phyloP scores from a whole-genome alignment of 2,888 invertebrate genomes.

The Gortyna flavago region DNA sequence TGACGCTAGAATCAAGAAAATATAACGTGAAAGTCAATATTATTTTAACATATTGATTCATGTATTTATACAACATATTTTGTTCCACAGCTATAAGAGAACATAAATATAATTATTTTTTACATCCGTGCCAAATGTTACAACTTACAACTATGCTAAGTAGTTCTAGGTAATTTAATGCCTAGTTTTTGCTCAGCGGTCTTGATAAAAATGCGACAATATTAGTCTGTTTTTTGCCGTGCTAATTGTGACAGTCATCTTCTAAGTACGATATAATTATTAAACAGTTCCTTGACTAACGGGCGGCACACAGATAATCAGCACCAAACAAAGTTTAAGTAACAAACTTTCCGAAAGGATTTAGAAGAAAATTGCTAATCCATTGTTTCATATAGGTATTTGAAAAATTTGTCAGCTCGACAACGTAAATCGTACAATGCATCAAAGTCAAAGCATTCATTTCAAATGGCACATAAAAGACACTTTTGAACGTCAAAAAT shows the following conservation, averaged over 20 bases:
- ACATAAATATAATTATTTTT: neutral
- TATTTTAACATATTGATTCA: neutral
- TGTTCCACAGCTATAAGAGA: neutral
- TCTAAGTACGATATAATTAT: constrained; percentile 31
- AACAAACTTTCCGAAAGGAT: neutral
- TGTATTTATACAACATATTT: neutral
- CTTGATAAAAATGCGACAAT: constrained; percentile 28
- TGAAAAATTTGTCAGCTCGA: neutral
- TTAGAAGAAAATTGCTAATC: neutral
- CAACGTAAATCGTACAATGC: neutral
- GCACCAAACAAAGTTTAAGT: neutral
- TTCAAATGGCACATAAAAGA: no score
- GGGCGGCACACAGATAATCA: neutral
- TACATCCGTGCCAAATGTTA: constrained; percentile 16
- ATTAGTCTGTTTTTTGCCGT: constrained; percentile 18
- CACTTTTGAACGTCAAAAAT: no score
- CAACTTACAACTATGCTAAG: constrained; percentile 31
- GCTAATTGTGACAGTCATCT: constrained; percentile 29
- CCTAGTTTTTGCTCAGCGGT: constrained; percentile 8
- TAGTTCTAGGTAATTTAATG: neutral
- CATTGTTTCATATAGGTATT: neutral
- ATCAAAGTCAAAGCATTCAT: no score
- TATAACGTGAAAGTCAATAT: no score
- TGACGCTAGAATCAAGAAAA: neutral
- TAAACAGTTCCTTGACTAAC: constrained; percentile 18